Base-by-base conservation (phyloP, 2,888 invertebrate genomes). In the Harmothoe impar region DNA sequence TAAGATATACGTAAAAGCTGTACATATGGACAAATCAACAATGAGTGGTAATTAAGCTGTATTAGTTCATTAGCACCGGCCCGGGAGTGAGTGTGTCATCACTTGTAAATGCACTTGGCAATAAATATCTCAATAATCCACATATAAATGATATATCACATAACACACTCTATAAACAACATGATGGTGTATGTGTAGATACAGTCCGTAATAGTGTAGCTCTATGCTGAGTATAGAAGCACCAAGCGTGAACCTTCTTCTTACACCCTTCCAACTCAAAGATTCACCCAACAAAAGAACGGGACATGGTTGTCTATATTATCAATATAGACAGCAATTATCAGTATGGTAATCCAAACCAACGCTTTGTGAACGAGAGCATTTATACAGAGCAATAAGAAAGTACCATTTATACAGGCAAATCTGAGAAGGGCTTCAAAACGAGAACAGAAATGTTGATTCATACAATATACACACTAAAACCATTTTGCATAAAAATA, bases 41-140 rank as follows among this genome's bases (percentile, higher is more conserved):
- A 25, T 72, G 72, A 72, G 25, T 72, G 29, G 29, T 29, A 72
- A 29, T 25, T 29, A 72, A 72, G 72, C 72, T 72, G 72, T 72
- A 72, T 72, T 72, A 72, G 33, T 23, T 81, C 33, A 43, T 25
- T 86, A 86, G 86, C 86, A 86, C 86, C 86, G 20, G 86, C 54
- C 86, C 54, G 56, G 20, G 54, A 31, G 86, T 86, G 54, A 86
- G 52, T 7, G 86, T 86, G 86, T 86, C 86, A 86, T 86, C 86
- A 54, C 81, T 7, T 86, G 33, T 86, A 86, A 86, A 86, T 86
- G 86, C 86, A 89, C 89, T 89, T 89, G 89, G 89, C 62, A 89
- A 89, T 89, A 89, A 56, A 89, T 89, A 89, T 33, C 17, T 31
- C 52, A 86, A 86, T 52, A 33, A 86, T 89, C 35, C 89, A 89